Conservation (phyloP, 2,888 invertebrate genomes). For the Acanthosepion lycidas region DNA sequence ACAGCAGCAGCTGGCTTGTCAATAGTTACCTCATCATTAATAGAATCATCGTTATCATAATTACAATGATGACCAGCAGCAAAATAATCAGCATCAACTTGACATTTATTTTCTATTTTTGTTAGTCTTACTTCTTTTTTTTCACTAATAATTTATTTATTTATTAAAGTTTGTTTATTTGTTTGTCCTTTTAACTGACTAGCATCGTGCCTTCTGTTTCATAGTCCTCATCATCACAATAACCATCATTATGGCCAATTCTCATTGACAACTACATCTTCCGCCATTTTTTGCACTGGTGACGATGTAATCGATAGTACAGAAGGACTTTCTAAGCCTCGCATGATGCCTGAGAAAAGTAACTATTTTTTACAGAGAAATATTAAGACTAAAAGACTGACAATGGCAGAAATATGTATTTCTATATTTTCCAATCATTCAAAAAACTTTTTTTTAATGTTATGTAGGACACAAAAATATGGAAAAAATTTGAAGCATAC, state of each 20-base stretch:
- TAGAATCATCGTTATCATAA: neutral
- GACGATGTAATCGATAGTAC: neutral
- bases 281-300: neutral
- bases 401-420: neutral
- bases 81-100: neutral
- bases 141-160: neutral
- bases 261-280: neutral
- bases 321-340: neutral
- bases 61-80: neutral
- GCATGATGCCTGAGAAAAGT: neutral
- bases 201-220: neutral
- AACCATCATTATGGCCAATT: neutral
- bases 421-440: neutral
- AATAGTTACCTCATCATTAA: neutral
- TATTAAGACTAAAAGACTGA: neutral
- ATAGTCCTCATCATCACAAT: neutral
- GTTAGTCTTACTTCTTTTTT: neutral
- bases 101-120: neutral
- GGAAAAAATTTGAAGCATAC: neutral
- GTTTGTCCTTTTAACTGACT: neutral
- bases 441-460: neutral
- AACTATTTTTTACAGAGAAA: neutral
- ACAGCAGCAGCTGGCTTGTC: slow-evolving; percentile 5
- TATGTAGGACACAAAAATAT: neutral
- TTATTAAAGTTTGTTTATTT: too few relatives aligned